Evolutionary conservation across 1,140 invertebrate genomes (phyloP), one percentile per base, ranked within the genome.

Genomic region (Eulimnadia texana): DNA sequence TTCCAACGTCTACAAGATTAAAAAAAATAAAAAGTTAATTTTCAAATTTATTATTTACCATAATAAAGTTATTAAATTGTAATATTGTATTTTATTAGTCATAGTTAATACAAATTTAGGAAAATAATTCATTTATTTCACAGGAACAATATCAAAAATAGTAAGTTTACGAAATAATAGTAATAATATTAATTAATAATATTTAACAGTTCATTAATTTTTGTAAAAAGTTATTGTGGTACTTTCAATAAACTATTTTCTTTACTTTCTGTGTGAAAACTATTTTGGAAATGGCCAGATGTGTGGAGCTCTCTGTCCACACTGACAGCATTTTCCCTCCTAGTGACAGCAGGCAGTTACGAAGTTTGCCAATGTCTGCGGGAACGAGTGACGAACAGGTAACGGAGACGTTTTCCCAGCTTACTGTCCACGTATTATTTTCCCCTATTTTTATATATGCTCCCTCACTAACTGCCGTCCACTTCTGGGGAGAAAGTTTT

Each of bases 231-330:
- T n/a, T n/a, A n/a, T n/a, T n/a, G n/a, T n/a, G n/a, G n/a, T n/a
- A n/a, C n/a, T n/a, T n/a, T n/a, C n/a, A n/a, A n/a, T n/a, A n/a
- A n/a, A n/a, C n/a, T n/a, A n/a, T n/a, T n/a, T 42, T 9, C 16
- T 9, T 42, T 57, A 57, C 55, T 33, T 57, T 57, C 19, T 57
- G 55, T 57, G 55, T 57, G 29, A 57, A 33, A 10, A 57, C 22
- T 11, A 57, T 57, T 29, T 29, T 33, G 20, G 27, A 27, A 19
- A 33, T 33, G 11, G 29, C 55, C 25, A 57, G 29, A 29, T 57
- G 55, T 1, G 55, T 57, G 25, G 33, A 29, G 10, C 20, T 33
- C 27, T 16, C 25, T 20, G 22, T 20, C 55, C 55, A 57, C 16
- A 22, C 28, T n/a, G 55, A 57, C 11, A 57, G 28, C 2, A 29